Evolutionary conservation across 2,797 vertebrate species (phyloP).

Genomic region (Salmo trutta): DNA sequence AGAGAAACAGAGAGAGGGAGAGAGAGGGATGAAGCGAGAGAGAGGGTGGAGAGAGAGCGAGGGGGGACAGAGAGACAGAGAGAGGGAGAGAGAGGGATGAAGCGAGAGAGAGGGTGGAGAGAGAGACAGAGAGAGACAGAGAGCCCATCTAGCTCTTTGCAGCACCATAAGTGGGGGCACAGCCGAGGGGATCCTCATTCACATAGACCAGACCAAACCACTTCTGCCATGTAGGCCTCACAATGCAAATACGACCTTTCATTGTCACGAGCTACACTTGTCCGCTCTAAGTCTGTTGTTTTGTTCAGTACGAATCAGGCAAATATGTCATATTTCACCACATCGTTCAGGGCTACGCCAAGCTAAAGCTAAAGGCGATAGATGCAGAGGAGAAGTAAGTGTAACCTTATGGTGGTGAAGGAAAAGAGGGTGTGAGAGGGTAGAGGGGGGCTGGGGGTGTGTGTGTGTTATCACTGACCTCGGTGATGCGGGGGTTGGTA

Average conservation of each 20-base stretch:
- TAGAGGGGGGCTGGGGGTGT: neutral
- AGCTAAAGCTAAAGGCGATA: neutral
- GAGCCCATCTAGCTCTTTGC: neutral
- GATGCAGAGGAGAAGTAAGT: neutral
- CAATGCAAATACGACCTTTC: conserved; percentile 36
- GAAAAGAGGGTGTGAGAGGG: conserved; percentile 24
- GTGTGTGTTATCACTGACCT: conserved; percentile 77
- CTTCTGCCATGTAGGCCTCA: neutral
- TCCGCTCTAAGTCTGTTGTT: neutral
- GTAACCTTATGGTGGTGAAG: neutral
- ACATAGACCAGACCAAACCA: conserved; percentile 1
- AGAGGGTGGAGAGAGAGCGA: neutral
- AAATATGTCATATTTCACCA: neutral
- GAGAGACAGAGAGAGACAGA: conserved; percentile 3
- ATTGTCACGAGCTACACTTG: conserved; percentile 16
- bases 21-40: neutral
- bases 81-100: neutral
- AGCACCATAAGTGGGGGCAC: conserved; percentile 1
- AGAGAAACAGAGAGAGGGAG: neutral
- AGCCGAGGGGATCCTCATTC: conserved; percentile 39
- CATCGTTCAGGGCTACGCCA: neutral
- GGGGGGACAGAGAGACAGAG: neutral
- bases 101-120: neutral
- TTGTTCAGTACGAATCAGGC: neutral
- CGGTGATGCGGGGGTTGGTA: conserved; percentile 95